These are phyloP conservation scores for Alaudala cheleensis DNA, from an alignment of 2,113 vertebrate species.

Conservation along the genomic window DNA sequence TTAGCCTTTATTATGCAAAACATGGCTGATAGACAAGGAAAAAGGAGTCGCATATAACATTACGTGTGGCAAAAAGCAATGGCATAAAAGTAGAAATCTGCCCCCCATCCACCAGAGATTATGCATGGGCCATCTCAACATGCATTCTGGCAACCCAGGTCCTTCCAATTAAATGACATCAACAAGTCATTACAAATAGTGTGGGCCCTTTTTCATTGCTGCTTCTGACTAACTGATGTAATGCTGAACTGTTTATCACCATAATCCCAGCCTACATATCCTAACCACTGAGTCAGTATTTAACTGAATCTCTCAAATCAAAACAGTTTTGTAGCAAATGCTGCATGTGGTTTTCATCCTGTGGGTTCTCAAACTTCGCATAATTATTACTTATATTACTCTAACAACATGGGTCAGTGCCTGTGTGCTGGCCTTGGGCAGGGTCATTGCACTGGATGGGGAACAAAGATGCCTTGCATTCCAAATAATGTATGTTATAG, in stretches of 20 bases:
- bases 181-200: conserved; percentile 5
- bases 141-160: neutral
- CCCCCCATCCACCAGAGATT: neutral
- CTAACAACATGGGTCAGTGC: neutral
- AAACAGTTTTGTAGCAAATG: neutral
- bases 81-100: neutral
- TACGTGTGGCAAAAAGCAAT: conserved; percentile 7
- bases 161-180: conserved; percentile 27
- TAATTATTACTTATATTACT: neutral
- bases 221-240: conserved; percentile 44
- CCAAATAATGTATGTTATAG: neutral
- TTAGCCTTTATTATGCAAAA: conserved; percentile 45
- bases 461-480: neutral
- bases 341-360: neutral
- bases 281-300: conserved; percentile 45
- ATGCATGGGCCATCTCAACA: neutral
- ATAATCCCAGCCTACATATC: conserved; percentile 48
- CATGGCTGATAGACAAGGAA: neutral
- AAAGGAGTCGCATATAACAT: neutral
- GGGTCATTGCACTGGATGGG: accelerated
- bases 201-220: conserved; percentile 15
- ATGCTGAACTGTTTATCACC: neutral
- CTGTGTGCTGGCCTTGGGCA: neutral
- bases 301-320: conserved; percentile 25
- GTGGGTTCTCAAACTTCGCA: neutral